Conservation (phyloP, 2,113 vertebrate genomes). For the Oceanites oceanicus region DNA sequence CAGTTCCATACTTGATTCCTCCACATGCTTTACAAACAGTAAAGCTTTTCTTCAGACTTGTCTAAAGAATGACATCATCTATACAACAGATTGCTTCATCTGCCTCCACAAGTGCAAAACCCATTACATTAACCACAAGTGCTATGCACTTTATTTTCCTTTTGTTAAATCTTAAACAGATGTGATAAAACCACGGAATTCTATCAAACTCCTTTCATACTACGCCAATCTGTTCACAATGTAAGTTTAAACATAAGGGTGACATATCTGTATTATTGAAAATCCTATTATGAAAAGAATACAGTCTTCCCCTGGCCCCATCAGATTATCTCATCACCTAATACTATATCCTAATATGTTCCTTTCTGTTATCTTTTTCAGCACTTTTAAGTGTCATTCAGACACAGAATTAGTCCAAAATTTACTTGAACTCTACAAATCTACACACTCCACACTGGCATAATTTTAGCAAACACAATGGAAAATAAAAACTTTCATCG, state of each 20-base stretch:
- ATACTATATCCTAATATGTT: not conserved
- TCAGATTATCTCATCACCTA: not conserved
- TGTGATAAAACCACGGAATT: not conserved
- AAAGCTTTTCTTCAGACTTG: not conserved
- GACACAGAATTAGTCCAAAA: not conserved
- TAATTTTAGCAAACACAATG: not conserved
- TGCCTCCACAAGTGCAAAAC: not conserved
- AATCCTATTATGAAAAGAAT: not conserved
- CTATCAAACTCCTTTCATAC: not conserved
- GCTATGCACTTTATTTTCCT: not conserved
- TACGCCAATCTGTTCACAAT: constrained; percentile 1
- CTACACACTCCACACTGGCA: not conserved
- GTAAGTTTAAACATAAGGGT: constrained; percentile 4
- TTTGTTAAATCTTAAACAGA: constrained; percentile 38
- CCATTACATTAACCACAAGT: not conserved
- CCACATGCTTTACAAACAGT: not conserved
- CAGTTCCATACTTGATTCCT: not conserved
- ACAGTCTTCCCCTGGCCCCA: not conserved
- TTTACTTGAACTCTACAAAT: not conserved
- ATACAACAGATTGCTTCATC: not conserved
- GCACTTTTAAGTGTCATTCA: not conserved
- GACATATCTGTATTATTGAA: not conserved
- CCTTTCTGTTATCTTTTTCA: not conserved
- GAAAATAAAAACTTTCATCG: constrained; percentile 39
- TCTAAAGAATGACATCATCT: constrained; percentile 25